Conservation (phyloP, 2,797 vertebrate species). For the Pseudocheirus occidentalis region DNA sequence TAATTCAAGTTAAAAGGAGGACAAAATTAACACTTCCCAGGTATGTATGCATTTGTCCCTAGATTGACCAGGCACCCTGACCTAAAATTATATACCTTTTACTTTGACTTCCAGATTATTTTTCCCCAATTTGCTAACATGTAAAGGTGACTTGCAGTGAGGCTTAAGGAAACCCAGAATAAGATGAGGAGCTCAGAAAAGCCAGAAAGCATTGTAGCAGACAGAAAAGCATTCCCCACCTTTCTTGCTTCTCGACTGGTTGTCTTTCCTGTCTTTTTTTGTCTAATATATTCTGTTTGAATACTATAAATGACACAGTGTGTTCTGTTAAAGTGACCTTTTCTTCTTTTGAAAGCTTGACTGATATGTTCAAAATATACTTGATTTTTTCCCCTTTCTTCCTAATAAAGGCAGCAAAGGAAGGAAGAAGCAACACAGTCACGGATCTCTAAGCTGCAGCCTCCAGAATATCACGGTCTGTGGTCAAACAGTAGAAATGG, state of each 20-base stretch:
- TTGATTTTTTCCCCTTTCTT: neutral
- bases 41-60: neutral
- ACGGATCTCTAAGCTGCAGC: conserved; percentile 21
- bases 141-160: conserved; percentile 49
- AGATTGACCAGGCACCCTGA: conserved; percentile 16
- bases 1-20: conserved; percentile 20
- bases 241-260: conserved; percentile 62
- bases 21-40: neutral
- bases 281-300: conserved; percentile 53
- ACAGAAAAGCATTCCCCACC: conserved; percentile 35
- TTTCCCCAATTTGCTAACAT: conserved; percentile 45
- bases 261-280: conserved; percentile 40
- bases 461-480: conserved; percentile 10
- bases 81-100: conserved; percentile 53
- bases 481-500: conserved; percentile 15
- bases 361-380: conserved; percentile 33
- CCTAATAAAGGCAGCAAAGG: conserved; percentile 31
- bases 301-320: conserved; percentile 41
- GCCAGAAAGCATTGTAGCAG: conserved; percentile 47
- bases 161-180: conserved; percentile 53
- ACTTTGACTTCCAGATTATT: conserved; percentile 38
- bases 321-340: conserved; percentile 57
- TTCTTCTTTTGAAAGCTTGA: conserved; percentile 60
- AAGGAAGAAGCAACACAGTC: conserved; percentile 29
- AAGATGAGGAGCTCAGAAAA: conserved; percentile 48